Base-by-base conservation (phyloP, 2,113 vertebrate species). In the Eulemur rufifrons region DNA sequence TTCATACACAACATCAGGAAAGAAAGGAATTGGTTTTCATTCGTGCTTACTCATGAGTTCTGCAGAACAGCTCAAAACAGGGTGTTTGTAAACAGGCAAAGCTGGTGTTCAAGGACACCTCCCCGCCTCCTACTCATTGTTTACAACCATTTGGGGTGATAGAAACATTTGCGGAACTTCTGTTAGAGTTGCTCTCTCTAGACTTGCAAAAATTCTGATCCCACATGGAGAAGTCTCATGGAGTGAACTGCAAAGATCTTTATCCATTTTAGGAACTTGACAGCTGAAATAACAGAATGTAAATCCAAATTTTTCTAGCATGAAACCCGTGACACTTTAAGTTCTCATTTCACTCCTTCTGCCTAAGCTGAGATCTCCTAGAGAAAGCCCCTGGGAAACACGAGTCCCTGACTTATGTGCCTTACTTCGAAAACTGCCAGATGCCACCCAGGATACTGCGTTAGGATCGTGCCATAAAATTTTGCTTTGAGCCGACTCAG, bases 361-460 rank as follows among this genome's bases (percentile, higher is more conserved):
- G 68, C 92, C 96, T 92, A 93, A 95, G 81, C 86, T 95, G 84
- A 97, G n/a, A 17, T 94, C 69, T 69, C 73, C 89, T 78, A 83
- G 89, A 71, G 86, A 95, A 97, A 98, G 45, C 77, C 94, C 47
- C 74, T 42, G 64, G 93, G 91, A 94, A 95, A 93, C 64, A 54
- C 88, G 81, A 95, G n/a, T 89, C 85, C 86, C 63, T 95, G 23
- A 69, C 52, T 88, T 94, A 94, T 50, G 96, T 93, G 32, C 39
- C 93, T 95, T 94, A 3, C 94, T 96, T 94, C 42, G 83, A 97
- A 97, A 95, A 77, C 89, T 96, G 86, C 96, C 97, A 97, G 98
- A 97, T 96, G 97, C 94, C 96, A 96, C 91, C 95, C 0, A 95
- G 89, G 96, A 97, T 68, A 54, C 18, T 32, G 6, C 86, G 71